Percentiles rank a stretch among this genome's conserved stretches.
Evolutionary conservation across 2,113 vertebrate species (phyloP).

Genomic region (Sinocyclocheilus anophthalmus): DNA sequence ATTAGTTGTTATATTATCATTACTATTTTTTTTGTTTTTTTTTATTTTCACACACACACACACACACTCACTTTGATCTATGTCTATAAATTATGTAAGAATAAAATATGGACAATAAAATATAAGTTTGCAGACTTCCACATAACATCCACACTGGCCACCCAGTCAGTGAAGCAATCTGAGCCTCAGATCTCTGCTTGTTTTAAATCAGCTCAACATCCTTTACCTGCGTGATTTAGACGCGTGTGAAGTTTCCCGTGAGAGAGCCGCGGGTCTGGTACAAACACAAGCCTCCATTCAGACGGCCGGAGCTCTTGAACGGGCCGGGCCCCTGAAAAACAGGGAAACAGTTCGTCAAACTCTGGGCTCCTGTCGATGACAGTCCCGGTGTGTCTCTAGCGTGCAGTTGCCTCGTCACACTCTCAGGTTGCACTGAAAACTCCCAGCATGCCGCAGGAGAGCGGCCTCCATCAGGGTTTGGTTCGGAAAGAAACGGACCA

Average conservation of each 20-base stretch:
- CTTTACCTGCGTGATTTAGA: not conserved
- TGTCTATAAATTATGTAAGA: not conserved
- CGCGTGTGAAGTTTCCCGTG: not conserved
- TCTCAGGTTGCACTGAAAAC: slow-evolving; percentile 56
- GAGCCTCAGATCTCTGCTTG: not conserved
- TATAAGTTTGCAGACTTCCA: not conserved
- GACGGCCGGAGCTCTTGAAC: slow-evolving; percentile 2
- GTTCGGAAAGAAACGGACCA: slow-evolving; percentile 36
- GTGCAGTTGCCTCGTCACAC: slow-evolving; percentile 48
- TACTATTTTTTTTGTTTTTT: no score
- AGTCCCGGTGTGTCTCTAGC: slow-evolving; percentile 43
- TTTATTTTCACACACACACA: no score
- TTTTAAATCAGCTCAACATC: not conserved
- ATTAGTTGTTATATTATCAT: no score
- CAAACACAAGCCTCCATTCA: slow-evolving; percentile 61
- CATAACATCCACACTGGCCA: not conserved
- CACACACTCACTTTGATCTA: not conserved
- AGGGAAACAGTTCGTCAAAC: slow-evolving; percentile 60
- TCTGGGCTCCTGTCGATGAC: slow-evolving; percentile 47
- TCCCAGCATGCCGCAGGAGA: slow-evolving; percentile 40
- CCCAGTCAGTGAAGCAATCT: not conserved
- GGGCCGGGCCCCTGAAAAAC: slow-evolving; percentile 44
- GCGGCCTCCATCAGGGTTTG: slow-evolving; percentile 43
- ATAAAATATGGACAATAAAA: not conserved
- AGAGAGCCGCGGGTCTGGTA: not conserved